Percentiles rank a stretch among this genome's conserved stretches.
Conservation (phyloP, 2,797 vertebrate species). For the Etheostoma perlongum region DNA sequence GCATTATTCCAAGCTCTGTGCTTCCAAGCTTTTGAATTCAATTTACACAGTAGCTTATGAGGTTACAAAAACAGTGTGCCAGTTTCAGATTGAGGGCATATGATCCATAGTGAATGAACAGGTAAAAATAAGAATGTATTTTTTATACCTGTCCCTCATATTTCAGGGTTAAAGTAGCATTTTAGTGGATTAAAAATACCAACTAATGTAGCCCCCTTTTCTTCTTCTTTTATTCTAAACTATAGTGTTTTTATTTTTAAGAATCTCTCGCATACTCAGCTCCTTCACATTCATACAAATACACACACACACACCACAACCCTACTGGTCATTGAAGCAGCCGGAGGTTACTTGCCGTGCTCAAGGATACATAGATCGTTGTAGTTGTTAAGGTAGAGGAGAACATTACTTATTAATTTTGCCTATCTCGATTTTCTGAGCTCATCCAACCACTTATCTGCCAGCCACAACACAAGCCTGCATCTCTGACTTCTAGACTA, state of each 20-base stretch:
- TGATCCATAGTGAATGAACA: constrained; percentile 30
- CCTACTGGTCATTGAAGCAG: neutral
- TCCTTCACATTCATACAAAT: neutral
- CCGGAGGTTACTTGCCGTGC: constrained; percentile 18
- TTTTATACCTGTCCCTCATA: neutral
- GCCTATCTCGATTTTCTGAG: neutral
- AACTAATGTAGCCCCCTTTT: neutral
- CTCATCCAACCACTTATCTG: constrained; percentile 12
- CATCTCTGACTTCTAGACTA: constrained; percentile 10
- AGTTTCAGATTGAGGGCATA: constrained; percentile 38
- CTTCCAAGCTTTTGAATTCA: constrained; percentile 43
- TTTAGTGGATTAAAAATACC: constrained; percentile 17
- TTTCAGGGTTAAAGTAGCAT: constrained; percentile 3
- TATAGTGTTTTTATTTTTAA: constrained; percentile 10
- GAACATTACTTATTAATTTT: constrained; percentile 1
- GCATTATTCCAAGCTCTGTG: constrained; percentile 27
- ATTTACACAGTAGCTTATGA: constrained; percentile 23
- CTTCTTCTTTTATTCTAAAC: neutral
- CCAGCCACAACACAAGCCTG: neutral
- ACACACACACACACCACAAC: too few species aligned
- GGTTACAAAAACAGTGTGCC: constrained; percentile 14
- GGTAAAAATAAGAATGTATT: constrained; percentile 24
- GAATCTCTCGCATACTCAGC: neutral
- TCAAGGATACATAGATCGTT: constrained; percentile 19
- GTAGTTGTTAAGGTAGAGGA: neutral